phyloP scores from a whole-genome alignment of 2,113 vertebrate species.

The Prunella himalayana region DNA sequence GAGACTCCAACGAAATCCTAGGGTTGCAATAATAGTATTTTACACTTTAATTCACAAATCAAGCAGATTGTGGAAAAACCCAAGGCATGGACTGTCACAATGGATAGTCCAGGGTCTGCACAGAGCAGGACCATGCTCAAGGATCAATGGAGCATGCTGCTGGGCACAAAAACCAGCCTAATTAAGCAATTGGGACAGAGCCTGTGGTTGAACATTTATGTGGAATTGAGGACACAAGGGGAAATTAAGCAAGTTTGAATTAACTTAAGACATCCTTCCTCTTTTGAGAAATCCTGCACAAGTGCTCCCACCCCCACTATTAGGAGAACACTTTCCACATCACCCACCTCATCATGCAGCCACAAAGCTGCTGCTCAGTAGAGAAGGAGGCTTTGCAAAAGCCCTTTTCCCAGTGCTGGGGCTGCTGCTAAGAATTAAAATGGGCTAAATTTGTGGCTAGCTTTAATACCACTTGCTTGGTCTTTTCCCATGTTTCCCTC shows the following conservation, averaged over 20 bases:
- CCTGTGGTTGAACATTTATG: neutral
- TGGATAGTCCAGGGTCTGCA: neutral
- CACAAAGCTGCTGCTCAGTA: neutral
- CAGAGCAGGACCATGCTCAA: neutral
- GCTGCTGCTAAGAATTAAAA: neutral
- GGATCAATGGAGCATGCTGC: neutral
- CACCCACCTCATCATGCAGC: neutral
- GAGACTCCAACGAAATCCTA: neutral
- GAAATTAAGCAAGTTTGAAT: neutral
- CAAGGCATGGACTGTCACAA: neutral
- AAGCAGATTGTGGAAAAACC: neutral
- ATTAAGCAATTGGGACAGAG: neutral
- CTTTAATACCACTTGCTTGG: neutral
- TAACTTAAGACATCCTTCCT: neutral
- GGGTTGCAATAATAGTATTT: neutral
- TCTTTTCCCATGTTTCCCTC: neutral
- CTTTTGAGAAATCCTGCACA: neutral
- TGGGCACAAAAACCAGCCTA: neutral
- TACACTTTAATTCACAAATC: neutral
- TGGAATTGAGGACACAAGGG: neutral
- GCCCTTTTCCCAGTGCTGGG: neutral
- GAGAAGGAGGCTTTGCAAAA: neutral
- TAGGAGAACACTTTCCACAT: neutral
- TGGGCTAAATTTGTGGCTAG: neutral
- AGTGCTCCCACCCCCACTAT: accelerated